Conservation (phyloP, 2,797 vertebrate species). For the Bufotes viridis region DNA sequence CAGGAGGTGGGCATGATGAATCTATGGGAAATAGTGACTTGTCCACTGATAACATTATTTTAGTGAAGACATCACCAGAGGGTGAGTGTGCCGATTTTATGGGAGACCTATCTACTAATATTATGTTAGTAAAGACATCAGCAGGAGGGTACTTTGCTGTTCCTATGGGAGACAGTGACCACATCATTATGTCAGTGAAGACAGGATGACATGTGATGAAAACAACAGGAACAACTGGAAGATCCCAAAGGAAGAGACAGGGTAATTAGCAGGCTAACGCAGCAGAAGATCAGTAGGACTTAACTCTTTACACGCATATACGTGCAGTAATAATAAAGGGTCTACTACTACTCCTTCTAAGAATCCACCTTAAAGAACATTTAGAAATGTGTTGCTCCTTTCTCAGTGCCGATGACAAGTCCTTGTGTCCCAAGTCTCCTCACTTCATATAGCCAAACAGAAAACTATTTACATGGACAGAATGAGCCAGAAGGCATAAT, state of each 20-base stretch:
- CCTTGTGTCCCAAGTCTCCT: not conserved
- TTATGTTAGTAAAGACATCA: not conserved
- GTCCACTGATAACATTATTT: no score
- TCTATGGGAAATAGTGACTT: no score
- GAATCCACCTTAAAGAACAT: not conserved
- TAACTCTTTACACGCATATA: not conserved
- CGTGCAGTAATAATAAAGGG: not conserved
- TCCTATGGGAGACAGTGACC: constrained; percentile 1
- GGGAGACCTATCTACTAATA: not conserved
- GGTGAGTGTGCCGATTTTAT: not conserved
- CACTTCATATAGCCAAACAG: not conserved
- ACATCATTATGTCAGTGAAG: not conserved
- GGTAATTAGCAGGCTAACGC: not conserved
- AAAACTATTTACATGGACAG: constrained; percentile 6
- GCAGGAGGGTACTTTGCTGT: no score
- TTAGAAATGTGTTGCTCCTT: no score
- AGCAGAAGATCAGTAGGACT: not conserved
- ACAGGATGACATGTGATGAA: not conserved
- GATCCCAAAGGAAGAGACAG: constrained; percentile 1
- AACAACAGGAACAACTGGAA: not conserved
- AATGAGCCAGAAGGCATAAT: constrained; percentile 21
- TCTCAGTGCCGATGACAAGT: not conserved
- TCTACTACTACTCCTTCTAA: not conserved
- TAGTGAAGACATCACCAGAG: not conserved
- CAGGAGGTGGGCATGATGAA: not conserved